Evolutionary conservation across 2,797 vertebrate genomes (phyloP), one percentile per base, ranked within the genome.

Genomic region (Channallabes apus): DNA sequence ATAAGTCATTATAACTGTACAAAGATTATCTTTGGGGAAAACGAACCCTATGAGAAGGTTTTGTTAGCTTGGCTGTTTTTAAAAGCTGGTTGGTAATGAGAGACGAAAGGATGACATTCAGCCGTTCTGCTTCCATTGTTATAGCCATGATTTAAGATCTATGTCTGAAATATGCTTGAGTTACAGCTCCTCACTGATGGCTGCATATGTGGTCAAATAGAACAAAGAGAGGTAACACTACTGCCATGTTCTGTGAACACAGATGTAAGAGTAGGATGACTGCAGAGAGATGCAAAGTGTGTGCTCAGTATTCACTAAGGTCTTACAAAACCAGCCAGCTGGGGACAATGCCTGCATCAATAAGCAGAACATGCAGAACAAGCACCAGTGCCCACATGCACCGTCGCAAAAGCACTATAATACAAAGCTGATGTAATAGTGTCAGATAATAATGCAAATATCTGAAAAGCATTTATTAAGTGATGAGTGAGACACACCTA

Each of bases 1-100:
- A 86, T 56, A 88, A 91, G 90, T 93, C 91, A 86, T 84, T 88
- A 82, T 75, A 59, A 85, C 81, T 68, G 54, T 80, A 85, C 73
- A 72, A 75, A 29, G 14, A 81, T n/a, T 82, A 62, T 83, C 77
- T 18, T n/a, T 51, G 11, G 46, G 24, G 24, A 65, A 67, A 54
- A 76, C 82, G 82, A 64, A n/a, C 59, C 41, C 58, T 24, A 51
- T 51, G 32, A 81, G 80, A 80, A 81, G 65, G 51, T 82, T 51
- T 86, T 76, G n/a, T 73, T 86, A 81, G n/a, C 17, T 56, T 77
- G 54, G 35, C 56, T 58, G 65, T 81, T 38, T 62, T 79, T 62
- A 38, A 68, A 84, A 72, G 59, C 46, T 2, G 68, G 59, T 20
- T 59, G 68, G 84, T 86, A 84, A 86, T 87, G 84, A 79, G 86